These are phyloP conservation scores for Zeus faber DNA, from an alignment of 2,113 vertebrate genomes.

Conservation along the genomic window DNA sequence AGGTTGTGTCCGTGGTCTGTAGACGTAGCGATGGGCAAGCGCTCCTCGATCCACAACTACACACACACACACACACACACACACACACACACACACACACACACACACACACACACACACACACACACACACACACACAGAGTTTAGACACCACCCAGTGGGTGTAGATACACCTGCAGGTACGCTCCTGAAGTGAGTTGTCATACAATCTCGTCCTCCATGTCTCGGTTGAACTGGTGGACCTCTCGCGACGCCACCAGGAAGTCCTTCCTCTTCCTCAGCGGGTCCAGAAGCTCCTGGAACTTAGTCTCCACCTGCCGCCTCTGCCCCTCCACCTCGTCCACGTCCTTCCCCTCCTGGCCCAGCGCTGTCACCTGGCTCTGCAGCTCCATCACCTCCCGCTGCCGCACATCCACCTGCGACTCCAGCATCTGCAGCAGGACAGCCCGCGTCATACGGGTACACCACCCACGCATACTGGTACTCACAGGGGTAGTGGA, in stretches of 20 bases:
- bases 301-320: slow-evolving; percentile 88
- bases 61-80: neutral
- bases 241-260: slow-evolving; percentile 91
- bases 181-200: neutral
- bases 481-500: neutral
- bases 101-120: neutral
- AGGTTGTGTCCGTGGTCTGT: slow-evolving; percentile 95
- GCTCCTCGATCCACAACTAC: slow-evolving; percentile 79
- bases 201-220: slow-evolving; percentile 94
- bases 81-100: neutral
- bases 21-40: slow-evolving; percentile 91
- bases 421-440: slow-evolving; percentile 89
- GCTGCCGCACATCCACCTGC: slow-evolving; percentile 95
- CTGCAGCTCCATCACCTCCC: slow-evolving; percentile 92
- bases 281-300: slow-evolving; percentile 84
- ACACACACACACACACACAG: neutral
- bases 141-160: neutral
- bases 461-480: neutral
- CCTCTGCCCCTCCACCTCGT: slow-evolving; percentile 89
- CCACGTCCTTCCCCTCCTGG: slow-evolving; percentile 88
- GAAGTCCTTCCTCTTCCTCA: slow-evolving; percentile 82
- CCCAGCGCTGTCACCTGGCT: slow-evolving; percentile 88
- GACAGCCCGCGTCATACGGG: no score
- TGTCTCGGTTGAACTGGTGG: slow-evolving; percentile 94
- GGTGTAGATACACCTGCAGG: neutral